phyloP scores from a whole-genome alignment of 64 coral and sea anemone genomes.

The Montipora cactus region DNA sequence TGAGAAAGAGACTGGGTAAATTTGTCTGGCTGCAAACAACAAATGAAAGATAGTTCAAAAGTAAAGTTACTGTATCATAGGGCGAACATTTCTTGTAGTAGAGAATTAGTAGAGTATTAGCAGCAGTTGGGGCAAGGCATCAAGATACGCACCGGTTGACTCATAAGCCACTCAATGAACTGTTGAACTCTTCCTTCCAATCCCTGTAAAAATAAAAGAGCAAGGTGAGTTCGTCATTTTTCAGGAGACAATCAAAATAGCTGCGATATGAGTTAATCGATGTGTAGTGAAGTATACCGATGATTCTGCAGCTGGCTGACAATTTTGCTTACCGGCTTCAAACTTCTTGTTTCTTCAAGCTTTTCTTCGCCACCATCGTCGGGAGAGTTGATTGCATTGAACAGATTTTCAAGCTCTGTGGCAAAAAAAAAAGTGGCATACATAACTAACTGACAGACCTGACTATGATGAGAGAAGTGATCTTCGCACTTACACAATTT shows the following conservation, averaged over 20 bases:
- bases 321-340: constrained; percentile 66
- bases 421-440: background rate
- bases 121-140: background rate
- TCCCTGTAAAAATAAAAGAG: background rate
- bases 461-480: background rate
- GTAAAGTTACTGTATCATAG: background rate
- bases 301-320: no score
- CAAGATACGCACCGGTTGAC: constrained; percentile 83
- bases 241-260: background rate
- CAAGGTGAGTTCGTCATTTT: background rate
- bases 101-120: background rate
- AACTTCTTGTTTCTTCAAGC: constrained; percentile 79
- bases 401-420: constrained; percentile 88
- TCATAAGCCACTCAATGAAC: constrained; percentile 92
- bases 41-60: background rate
- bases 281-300: no score
- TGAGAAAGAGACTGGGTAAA: constrained; percentile 85
- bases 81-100: background rate
- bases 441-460: background rate
- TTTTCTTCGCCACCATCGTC: constrained; percentile 73
- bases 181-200: constrained; percentile 89
- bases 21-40: constrained; percentile 71
- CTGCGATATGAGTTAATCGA: background rate
- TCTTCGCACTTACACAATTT: no score
- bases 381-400: constrained; percentile 88